A percentile compares a stretch with the other conserved stretches of the same genome.
These are phyloP conservation scores for Dysidea cf. avara DNA, from an alignment of 37 sponge, comb jelly and placozoan genomes.

Conservation along the genomic window DNA sequence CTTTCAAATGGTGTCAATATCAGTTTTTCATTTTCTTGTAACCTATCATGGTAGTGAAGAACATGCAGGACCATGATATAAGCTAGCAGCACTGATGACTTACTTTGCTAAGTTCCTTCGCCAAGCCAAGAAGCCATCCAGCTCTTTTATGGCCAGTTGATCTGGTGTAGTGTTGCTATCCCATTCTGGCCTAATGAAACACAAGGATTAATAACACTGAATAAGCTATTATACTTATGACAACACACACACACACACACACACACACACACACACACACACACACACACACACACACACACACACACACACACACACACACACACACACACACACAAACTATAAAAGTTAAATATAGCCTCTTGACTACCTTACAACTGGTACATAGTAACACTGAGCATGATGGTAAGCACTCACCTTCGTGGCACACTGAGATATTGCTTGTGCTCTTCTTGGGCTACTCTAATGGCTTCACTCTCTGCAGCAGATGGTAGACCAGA, in stretches of 20 bases:
- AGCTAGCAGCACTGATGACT: too few species aligned
- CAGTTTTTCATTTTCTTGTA: constrained; percentile 65
- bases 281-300: too few species aligned
- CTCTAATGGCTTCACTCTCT: constrained; percentile 48
- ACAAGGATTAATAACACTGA: too few species aligned
- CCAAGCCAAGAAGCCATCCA: constrained; percentile 71
- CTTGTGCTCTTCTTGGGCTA: constrained; percentile 55
- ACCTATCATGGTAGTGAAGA: too few species aligned
- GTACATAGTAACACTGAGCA: not conserved
- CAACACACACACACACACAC: too few species aligned
- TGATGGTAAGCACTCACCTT: constrained; percentile 41
- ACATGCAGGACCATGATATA: too few species aligned
- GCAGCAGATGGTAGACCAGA: constrained; percentile 52
- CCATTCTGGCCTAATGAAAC: constrained; percentile 45
- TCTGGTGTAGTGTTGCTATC: constrained; percentile 40
- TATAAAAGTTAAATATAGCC: too few species aligned
- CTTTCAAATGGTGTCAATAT: constrained; percentile 76
- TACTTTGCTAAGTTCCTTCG: constrained; percentile 61
- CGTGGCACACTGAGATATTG: constrained; percentile 80
- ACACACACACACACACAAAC: too few species aligned
- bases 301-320: too few species aligned
- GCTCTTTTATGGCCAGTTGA: constrained; percentile 55
- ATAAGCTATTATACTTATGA: too few species aligned
- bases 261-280: too few species aligned
- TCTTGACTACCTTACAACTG: not conserved